phyloP scores from a whole-genome alignment of 2,888 invertebrate genomes.

The Drosophila multiciliata region DNA sequence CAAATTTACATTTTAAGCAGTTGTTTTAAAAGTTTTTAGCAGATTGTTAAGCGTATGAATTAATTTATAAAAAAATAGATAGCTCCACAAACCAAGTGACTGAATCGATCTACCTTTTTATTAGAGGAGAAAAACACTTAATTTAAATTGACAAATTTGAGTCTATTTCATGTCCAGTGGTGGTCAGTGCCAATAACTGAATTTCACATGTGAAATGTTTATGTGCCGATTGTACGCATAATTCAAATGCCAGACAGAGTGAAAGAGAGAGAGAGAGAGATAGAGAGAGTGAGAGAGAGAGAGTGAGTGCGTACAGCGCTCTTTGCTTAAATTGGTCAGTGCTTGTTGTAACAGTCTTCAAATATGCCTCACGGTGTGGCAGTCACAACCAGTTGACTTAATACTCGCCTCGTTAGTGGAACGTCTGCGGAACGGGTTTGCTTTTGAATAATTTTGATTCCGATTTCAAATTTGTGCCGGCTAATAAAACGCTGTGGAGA shows the following conservation, averaged over 20 bases:
- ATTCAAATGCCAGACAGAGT: conserved; percentile 37
- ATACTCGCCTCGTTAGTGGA: conserved; percentile 39
- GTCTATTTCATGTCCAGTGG: conserved; percentile 5
- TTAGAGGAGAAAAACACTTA: background rate
- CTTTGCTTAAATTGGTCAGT: background rate
- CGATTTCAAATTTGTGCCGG: conserved; percentile 5
- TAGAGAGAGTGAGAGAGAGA: background rate
- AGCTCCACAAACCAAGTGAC: background rate
- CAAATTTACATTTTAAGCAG: background rate
- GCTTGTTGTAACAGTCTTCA: conserved; percentile 14
- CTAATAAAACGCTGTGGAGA: conserved; percentile 26
- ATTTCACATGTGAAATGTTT: conserved; percentile 22
- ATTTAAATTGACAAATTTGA: conserved; percentile 19
- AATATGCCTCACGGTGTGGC: conserved; percentile 7
- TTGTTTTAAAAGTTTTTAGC: background rate
- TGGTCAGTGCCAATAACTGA: conserved; percentile 20
- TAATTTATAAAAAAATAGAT: background rate
- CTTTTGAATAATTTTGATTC: conserved; percentile 16
- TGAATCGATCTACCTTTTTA: background rate
- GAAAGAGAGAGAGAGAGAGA: conserved; percentile 2
- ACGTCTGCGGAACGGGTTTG: conserved; percentile 64
- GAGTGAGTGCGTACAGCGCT: background rate
- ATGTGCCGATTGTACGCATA: conserved; percentile 26
- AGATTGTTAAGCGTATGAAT: background rate
- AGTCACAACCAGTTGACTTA: conserved; percentile 56